Evolutionary conservation across 2,888 invertebrate genomes (phyloP), one percentile per base, ranked within the genome.

Genomic region (Microctonus hyperodae): DNA sequence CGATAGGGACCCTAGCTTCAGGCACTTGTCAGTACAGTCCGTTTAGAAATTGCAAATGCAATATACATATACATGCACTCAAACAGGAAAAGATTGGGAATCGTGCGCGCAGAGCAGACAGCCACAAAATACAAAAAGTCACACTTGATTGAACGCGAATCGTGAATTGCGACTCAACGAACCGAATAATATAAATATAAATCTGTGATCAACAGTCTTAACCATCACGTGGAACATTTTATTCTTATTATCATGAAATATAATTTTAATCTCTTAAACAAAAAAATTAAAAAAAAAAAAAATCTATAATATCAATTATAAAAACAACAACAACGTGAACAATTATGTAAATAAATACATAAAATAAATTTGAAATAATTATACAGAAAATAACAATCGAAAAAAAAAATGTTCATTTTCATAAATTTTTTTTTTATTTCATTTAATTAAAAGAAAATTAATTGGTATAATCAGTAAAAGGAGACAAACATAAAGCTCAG

Each of bases 61-160:
- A 28, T 28, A 28, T 28, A 5, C 28, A 3, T 28, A 28, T 28
- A 28, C 28, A 28, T 28, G n/a, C n/a, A n/a, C n/a, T n/a, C n/a
- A n/a, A n/a, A n/a, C n/a, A n/a, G n/a, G n/a, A n/a, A n/a, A n/a
- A n/a, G n/a, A n/a, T n/a, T n/a, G n/a, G n/a, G n/a, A n/a, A n/a
- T n/a, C n/a, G n/a, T n/a, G n/a, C 7, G 28, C 75, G 76, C 75
- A 77, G 73, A 64, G 61, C 62, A 72, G 70, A 73, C 74, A 70
- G 72, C 25, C 23, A 63, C 57, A 48, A 56, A 40, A 59, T 55
- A 64, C 65, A 59, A 67, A 69, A 66, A 67, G 66, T 65, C 66
- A 68, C 71, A 63, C 70, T 71, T 70, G 67, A 73, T 73, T 71
- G 68, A 68, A 31, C 68, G 59, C 33, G 65, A 71, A 70, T 73